phyloP scores from a whole-genome alignment of 2,113 vertebrate genomes.

The Marcusenius ussheri region DNA sequence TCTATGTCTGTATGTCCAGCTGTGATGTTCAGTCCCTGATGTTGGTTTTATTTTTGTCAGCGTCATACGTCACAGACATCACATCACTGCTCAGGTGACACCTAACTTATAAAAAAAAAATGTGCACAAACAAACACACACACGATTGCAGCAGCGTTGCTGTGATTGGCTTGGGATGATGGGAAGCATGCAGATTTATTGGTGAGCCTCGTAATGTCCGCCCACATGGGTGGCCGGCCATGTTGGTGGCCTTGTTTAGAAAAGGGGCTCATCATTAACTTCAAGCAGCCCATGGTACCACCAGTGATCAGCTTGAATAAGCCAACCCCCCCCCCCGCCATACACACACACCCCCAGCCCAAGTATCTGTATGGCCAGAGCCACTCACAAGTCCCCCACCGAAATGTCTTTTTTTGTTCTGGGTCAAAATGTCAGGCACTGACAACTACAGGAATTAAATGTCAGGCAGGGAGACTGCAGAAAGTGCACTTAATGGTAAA shows the following conservation, averaged over 20 bases:
- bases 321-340: not conserved
- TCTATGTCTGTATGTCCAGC: not conserved
- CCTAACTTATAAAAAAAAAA: not conserved
- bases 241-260: not conserved
- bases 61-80: not conserved
- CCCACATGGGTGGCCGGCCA: not conserved
- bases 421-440: not conserved
- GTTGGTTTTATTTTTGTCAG: not conserved
- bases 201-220: not conserved
- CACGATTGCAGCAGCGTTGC: not conserved
- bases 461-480: not conserved
- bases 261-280: not conserved
- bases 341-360: not conserved
- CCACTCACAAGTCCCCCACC: not conserved
- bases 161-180: not conserved
- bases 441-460: slow-evolving; percentile 2
- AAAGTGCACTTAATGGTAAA: not conserved
- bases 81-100: not conserved
- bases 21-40: not conserved
- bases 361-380: not conserved
- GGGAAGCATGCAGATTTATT: not conserved
- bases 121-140: not conserved
- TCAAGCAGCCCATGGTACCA: not conserved
- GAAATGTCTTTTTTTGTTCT: not conserved
- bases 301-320: not conserved